These are phyloP conservation scores for Hepsetus odoe DNA, from an alignment of 2,113 vertebrate species.

Conservation along the genomic window DNA sequence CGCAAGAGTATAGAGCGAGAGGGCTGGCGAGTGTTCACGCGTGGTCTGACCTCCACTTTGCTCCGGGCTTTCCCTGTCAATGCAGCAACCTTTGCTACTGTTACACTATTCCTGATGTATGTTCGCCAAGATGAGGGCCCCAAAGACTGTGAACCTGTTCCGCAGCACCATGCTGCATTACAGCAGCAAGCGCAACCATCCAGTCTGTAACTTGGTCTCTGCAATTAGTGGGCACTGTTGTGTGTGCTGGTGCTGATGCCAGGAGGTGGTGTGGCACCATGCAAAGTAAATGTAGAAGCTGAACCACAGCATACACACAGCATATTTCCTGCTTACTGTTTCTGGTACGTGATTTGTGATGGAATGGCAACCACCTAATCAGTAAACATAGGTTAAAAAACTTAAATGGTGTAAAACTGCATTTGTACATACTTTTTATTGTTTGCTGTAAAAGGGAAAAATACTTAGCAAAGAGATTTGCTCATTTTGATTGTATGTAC, in stretches of 20 bases:
- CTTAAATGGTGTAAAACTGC: conserved; percentile 20
- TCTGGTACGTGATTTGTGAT: too few relatives aligned
- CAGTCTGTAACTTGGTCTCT: conserved; percentile 75
- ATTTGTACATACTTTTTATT: conserved; percentile 42
- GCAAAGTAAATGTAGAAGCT: not conserved
- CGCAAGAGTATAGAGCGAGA: conserved; percentile 85
- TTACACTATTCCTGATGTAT: conserved; percentile 89
- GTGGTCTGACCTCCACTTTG: conserved; percentile 92
- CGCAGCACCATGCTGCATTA: conserved; percentile 51
- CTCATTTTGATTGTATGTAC: not conserved
- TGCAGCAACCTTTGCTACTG: conserved; percentile 92
- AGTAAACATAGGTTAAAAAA: not conserved
- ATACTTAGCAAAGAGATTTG: conserved; percentile 1
- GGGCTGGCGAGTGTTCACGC: conserved; percentile 90
- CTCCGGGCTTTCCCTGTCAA: conserved; percentile 96
- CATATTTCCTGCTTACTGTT: conserved; percentile 14
- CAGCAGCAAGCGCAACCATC: conserved; percentile 82
- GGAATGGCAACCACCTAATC: not conserved
- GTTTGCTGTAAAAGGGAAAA: conserved; percentile 3
- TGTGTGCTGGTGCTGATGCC: not conserved
- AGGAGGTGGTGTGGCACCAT: not conserved
- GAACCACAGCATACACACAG: too few relatives aligned
- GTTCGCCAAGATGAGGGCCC: conserved; percentile 71
- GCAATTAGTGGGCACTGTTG: not conserved
- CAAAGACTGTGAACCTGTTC: conserved; percentile 76